Evolutionary conservation across 2,113 vertebrate genomes (phyloP).

Genomic region (Microcebus ravelobensis): DNA sequence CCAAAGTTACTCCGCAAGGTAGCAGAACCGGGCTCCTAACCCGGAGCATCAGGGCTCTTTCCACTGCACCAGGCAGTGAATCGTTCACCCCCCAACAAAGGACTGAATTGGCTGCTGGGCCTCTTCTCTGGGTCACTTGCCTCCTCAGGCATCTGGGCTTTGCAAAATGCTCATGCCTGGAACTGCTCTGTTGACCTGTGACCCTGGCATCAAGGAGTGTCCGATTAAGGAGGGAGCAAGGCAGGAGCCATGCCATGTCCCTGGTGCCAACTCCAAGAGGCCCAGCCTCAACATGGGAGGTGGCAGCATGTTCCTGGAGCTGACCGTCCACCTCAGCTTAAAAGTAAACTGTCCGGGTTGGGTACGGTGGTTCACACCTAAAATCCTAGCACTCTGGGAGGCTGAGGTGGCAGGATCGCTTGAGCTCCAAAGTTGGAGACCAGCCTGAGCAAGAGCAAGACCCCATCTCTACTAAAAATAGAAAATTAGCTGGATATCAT

Average conservation of each 20-base stretch:
- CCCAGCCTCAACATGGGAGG: not conserved
- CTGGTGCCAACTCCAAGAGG: not conserved
- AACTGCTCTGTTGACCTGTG: slow-evolving; percentile 35
- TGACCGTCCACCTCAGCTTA: not conserved
- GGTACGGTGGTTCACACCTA: too few species aligned
- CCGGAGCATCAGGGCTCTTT: not conserved
- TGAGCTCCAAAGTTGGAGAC: too few species aligned
- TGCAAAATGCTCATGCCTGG: slow-evolving; percentile 2
- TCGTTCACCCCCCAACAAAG: not conserved
- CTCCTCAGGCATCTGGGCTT: slow-evolving; percentile 42
- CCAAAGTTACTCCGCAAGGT: not conserved
- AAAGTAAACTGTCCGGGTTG: not conserved
- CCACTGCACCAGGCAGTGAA: not conserved
- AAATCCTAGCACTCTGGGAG: too few species aligned
- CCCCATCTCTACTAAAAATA: too few species aligned
- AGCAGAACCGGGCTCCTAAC: not conserved
- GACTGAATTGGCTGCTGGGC: not conserved
- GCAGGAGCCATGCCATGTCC: not conserved
- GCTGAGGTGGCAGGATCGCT: too few species aligned
- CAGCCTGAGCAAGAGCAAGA: too few species aligned
- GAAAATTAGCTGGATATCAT: too few species aligned
- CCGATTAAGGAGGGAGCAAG: not conserved
- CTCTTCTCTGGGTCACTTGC: slow-evolving; percentile 1
- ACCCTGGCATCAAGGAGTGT: not conserved
- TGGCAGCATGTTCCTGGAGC: not conserved